phyloP scores from a whole-genome alignment of 2,113 vertebrate genomes.

The Morone saxatilis region DNA sequence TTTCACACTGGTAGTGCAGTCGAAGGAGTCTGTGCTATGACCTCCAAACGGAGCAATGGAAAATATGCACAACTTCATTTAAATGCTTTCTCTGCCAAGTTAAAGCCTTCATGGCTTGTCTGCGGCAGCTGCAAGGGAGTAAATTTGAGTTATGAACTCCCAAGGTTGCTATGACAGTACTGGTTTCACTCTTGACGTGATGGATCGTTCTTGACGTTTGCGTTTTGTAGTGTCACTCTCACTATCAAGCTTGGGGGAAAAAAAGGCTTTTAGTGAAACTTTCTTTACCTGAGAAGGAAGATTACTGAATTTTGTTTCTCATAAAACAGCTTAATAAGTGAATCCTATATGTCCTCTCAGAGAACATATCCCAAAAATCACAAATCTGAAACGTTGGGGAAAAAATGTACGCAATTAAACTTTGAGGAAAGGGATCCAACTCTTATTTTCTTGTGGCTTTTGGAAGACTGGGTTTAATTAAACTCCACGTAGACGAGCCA shows the following conservation, averaged over 20 bases:
- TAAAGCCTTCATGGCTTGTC: conserved; percentile 41
- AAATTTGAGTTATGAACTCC: conserved; percentile 53
- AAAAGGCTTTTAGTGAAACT: neutral
- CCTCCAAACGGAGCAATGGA: conserved; percentile 65
- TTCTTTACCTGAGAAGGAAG: neutral
- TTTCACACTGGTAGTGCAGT: neutral
- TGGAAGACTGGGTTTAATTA: conserved; percentile 25
- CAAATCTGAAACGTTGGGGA: conserved; percentile 1
- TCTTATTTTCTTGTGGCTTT: conserved; percentile 31
- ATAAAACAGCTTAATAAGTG: conserved; percentile 2
- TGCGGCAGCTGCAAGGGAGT: conserved; percentile 54
- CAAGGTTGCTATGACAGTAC: conserved; percentile 42
- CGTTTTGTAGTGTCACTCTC: neutral
- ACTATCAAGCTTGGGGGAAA: neutral
- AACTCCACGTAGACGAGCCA: conserved; percentile 6
- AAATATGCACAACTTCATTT: conserved; percentile 69
- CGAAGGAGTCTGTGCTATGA: conserved; percentile 28
- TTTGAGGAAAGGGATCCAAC: neutral
- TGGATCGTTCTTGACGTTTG: conserved; percentile 3
- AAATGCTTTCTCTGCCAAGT: conserved; percentile 57
- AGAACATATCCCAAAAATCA: neutral
- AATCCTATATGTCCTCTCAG: neutral
- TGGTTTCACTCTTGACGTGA: conserved; percentile 33
- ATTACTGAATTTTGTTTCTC: neutral
- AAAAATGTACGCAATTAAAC: conserved; percentile 10